These are phyloP conservation scores for Dryobotodes eremita DNA, from an alignment of 2,888 invertebrate species.

Conservation along the genomic window DNA sequence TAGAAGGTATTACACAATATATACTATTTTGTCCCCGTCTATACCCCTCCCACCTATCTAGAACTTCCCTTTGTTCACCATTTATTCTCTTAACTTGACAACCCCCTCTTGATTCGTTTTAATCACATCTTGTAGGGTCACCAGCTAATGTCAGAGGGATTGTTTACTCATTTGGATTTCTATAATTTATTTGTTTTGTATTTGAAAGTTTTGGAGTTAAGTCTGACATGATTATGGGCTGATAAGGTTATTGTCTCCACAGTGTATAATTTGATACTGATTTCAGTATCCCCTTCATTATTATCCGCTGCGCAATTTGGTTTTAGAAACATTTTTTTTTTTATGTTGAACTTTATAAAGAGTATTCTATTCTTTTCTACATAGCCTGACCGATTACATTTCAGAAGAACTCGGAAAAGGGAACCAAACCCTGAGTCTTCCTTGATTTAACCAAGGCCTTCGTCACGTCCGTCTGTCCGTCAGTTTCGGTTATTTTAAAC, in stretches of 20 bases:
- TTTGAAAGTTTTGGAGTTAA: conserved; percentile 1
- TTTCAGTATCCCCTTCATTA: background rate
- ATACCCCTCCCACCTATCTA: background rate
- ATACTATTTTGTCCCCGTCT: background rate
- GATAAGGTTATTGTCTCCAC: background rate
- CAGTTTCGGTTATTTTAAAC: too few species aligned
- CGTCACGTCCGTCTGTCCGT: too few species aligned
- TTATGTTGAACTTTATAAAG: too few species aligned
- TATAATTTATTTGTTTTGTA: conserved; percentile 19
- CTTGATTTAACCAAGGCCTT: too few species aligned
- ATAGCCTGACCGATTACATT: too few species aligned
- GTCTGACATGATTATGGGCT: background rate
- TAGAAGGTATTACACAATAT: background rate
- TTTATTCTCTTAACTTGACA: conserved; percentile 63
- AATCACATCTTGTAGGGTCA: conserved; percentile 60
- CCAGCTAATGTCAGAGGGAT: conserved; percentile 42
- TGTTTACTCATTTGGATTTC: conserved; percentile 20
- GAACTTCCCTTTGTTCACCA: conserved; percentile 3
- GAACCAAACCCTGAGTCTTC: too few species aligned
- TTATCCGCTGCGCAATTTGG: too few species aligned
- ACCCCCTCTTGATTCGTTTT: conserved; percentile 62
- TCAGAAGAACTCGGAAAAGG: too few species aligned
- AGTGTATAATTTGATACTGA: background rate
- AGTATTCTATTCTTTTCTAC: too few species aligned
- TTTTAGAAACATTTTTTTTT: too few species aligned